Conservation (phyloP, 2,797 vertebrate species). For the Poeciliopsis paucimaculata region DNA sequence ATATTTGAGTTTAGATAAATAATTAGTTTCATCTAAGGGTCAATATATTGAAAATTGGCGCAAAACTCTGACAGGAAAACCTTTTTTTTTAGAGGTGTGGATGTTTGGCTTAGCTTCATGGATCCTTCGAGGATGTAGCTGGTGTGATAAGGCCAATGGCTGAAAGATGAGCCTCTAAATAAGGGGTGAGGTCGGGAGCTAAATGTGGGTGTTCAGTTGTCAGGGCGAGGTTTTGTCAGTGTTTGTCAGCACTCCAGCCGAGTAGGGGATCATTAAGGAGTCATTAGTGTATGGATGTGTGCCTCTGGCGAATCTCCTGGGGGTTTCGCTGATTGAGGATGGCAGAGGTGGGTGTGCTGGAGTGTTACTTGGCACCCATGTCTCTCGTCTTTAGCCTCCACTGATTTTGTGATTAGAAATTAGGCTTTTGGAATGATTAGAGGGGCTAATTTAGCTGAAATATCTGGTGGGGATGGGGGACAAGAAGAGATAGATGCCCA, state of each 20-base stretch:
- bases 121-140: constrained; percentile 36
- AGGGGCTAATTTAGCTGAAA: constrained; percentile 55
- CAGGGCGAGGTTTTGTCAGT: constrained; percentile 70
- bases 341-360: constrained; percentile 28
- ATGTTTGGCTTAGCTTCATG: constrained; percentile 5
- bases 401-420: constrained; percentile 58
- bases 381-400: constrained; percentile 47
- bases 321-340: constrained; percentile 53
- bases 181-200: constrained; percentile 50
- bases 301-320: constrained; percentile 50
- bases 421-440: constrained; percentile 56
- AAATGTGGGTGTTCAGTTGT: constrained; percentile 72
- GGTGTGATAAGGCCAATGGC: constrained; percentile 49
- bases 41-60: neutral
- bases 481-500: constrained; percentile 18
- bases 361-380: constrained; percentile 37
- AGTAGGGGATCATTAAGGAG: constrained; percentile 74
- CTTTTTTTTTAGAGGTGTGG: neutral
- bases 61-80: neutral
- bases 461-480: neutral
- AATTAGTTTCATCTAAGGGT: neutral
- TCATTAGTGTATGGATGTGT: constrained; percentile 73
- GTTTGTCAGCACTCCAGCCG: constrained; percentile 61
- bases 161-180: constrained; percentile 66
- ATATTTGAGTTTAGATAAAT: neutral